These are phyloP conservation scores for Megaleporinus macrocephalus DNA, from an alignment of 2,113 vertebrate species.

Conservation along the genomic window DNA sequence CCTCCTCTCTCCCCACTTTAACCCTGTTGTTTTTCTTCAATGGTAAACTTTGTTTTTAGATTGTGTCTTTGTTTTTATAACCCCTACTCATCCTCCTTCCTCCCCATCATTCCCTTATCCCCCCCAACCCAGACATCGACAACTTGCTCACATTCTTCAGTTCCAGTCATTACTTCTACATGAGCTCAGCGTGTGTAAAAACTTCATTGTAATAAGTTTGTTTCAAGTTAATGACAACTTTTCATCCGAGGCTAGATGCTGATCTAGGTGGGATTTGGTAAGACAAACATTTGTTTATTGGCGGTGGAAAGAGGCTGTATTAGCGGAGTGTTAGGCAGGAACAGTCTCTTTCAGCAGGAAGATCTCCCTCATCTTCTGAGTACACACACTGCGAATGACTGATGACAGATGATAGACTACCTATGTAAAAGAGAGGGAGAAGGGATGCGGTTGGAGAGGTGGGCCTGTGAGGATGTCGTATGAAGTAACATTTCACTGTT, in stretches of 20 bases:
- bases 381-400: constrained; percentile 55
- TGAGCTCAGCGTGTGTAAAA: not conserved
- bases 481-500: not conserved
- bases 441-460: not conserved
- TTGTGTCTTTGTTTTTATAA: constrained; percentile 77
- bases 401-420: constrained; percentile 68
- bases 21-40: constrained; percentile 70
- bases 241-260: not conserved
- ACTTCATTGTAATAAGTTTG: not conserved
- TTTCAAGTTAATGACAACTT: constrained; percentile 18
- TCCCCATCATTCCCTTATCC: constrained; percentile 36
- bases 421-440: not conserved
- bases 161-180: not conserved
- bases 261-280: not conserved
- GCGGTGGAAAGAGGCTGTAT: not conserved
- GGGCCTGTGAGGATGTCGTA: not conserved
- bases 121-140: constrained; percentile 42
- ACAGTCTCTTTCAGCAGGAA: constrained; percentile 60
- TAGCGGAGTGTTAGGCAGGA: constrained; percentile 28
- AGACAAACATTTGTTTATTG: constrained; percentile 30
- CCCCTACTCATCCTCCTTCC: constrained; percentile 58
- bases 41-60: constrained; percentile 78
- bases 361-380: constrained; percentile 19
- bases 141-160: constrained; percentile 32
- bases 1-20: constrained; percentile 54